Evolutionary conservation across 2,113 vertebrate genomes (phyloP).

Genomic region (Cyprinodon variegatus): DNA sequence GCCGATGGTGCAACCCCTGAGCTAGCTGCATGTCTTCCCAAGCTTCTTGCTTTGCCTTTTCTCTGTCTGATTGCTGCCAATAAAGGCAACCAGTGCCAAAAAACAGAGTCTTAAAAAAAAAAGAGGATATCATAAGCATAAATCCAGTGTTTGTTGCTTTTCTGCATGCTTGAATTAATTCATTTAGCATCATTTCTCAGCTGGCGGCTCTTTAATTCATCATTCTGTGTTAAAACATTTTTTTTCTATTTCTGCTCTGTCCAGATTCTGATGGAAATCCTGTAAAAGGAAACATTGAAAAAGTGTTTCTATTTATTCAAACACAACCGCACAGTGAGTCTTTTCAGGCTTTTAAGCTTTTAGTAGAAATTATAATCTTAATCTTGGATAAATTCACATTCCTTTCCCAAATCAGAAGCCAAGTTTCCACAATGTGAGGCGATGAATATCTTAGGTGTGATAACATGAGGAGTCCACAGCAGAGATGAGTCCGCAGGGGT

Average conservation of each 20-base stretch:
- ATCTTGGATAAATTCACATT: background rate
- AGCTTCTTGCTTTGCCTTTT: no score
- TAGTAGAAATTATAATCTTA: accelerated
- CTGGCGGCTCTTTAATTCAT: constrained; percentile 87
- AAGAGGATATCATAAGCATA: constrained; percentile 25
- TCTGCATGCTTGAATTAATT: constrained; percentile 96
- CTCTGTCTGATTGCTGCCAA: no score
- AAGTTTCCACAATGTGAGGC: background rate
- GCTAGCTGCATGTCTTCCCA: no score
- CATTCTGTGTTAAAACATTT: constrained; percentile 72
- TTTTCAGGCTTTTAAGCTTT: background rate
- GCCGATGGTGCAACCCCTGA: no score
- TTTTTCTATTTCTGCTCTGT: no score
- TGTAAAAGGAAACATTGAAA: background rate
- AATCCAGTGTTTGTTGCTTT: constrained; percentile 80
- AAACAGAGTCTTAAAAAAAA: constrained; percentile 8
- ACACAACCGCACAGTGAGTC: background rate
- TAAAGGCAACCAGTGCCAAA: no score
- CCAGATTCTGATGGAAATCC: background rate
- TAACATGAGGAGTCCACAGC: background rate
- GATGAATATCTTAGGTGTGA: background rate
- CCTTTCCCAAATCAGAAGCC: background rate
- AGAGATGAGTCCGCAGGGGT: constrained; percentile 43
- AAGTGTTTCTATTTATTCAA: background rate
- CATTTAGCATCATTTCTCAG: constrained; percentile 97